These are phyloP conservation scores for Drosophila anomalata DNA, from an alignment of 2,888 invertebrate species.

Conservation along the genomic window DNA sequence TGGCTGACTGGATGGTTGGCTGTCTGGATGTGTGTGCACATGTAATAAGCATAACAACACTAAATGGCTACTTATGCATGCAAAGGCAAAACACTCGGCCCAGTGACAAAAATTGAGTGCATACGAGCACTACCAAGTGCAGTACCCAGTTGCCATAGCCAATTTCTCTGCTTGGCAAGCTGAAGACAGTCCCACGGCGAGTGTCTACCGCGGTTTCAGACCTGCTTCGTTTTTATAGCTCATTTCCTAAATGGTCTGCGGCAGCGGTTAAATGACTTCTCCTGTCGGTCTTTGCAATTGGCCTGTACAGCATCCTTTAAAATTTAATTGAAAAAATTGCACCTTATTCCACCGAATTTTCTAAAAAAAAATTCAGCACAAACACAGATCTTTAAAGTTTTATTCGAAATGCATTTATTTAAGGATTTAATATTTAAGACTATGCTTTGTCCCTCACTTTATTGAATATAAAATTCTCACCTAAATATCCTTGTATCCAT, in stretches of 20 bases:
- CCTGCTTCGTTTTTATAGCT: constrained; percentile 70
- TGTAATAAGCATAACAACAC: constrained; percentile 77
- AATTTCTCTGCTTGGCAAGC: constrained; percentile 54
- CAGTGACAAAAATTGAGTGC: constrained; percentile 70
- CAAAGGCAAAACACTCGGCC: constrained; percentile 60
- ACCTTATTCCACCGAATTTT: background rate
- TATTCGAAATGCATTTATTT: too few relatives aligned
- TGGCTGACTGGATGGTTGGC: constrained; percentile 15
- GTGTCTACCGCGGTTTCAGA: constrained; percentile 28
- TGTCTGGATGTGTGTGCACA: constrained; percentile 41
- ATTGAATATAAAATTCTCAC: background rate
- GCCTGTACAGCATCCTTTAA: constrained; percentile 45
- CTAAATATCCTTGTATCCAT: background rate
- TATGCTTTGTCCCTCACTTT: background rate
- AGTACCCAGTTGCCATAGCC: constrained; percentile 62
- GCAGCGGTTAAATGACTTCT: constrained; percentile 47
- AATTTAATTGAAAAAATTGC: background rate
- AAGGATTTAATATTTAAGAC: too few relatives aligned
- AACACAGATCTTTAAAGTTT: too few relatives aligned
- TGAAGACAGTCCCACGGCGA: constrained; percentile 42
- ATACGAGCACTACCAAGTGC: constrained; percentile 70
- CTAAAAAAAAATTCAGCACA: background rate
- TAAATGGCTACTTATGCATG: constrained; percentile 77
- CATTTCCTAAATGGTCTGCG: constrained; percentile 78
- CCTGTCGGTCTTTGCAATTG: constrained; percentile 9